Conservation (phyloP, 2,888 invertebrate genomes). For the Gastracanthus pulcherrimus region DNA sequence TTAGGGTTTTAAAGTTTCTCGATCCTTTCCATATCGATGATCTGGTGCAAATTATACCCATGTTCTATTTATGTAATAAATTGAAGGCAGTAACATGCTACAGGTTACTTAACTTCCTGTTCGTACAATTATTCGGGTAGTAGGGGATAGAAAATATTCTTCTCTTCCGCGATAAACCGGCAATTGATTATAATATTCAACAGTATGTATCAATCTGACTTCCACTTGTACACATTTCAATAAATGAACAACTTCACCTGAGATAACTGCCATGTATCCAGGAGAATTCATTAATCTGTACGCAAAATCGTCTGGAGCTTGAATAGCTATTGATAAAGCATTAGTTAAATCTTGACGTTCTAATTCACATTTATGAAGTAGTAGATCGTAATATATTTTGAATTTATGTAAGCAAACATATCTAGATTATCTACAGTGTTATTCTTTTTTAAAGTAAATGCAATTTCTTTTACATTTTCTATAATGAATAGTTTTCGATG, state of each 20-base stretch:
- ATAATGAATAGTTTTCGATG: not conserved
- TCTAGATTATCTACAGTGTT: not conserved
- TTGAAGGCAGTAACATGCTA: too few relatives aligned
- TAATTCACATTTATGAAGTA: not conserved
- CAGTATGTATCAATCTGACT: too few relatives aligned
- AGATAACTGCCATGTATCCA: conserved; percentile 22
- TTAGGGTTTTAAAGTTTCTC: too few relatives aligned
- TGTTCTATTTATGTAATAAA: too few relatives aligned
- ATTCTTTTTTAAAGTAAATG: not conserved
- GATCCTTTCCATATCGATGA: too few relatives aligned
- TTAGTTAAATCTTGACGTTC: not conserved
- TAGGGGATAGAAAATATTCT: too few relatives aligned
- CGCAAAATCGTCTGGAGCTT: not conserved
- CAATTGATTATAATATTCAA: too few relatives aligned
- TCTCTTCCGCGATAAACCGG: too few relatives aligned
- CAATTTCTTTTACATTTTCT: not conserved
- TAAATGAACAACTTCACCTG: conserved; percentile 42
- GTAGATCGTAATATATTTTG: not conserved
- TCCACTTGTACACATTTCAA: conserved; percentile 42
- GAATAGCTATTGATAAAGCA: not conserved
- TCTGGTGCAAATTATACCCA: too few relatives aligned
- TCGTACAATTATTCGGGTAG: too few relatives aligned
- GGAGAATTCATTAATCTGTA: conserved; percentile 6
- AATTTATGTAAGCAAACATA: not conserved
- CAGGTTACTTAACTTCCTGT: too few relatives aligned